Conservation (phyloP, 2,797 vertebrate genomes). For the Pteropus rufus region DNA sequence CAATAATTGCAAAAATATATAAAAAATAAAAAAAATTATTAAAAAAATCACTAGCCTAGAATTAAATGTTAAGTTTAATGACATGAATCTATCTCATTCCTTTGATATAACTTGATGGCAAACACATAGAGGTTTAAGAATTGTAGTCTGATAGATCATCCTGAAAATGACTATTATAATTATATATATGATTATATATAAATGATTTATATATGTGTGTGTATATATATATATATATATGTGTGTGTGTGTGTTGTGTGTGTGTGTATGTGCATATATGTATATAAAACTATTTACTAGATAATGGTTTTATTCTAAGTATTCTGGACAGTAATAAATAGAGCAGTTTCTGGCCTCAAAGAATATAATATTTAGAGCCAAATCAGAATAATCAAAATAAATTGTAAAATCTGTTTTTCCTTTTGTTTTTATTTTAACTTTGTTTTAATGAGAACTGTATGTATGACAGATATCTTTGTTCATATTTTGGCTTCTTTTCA, state of each 20-base stretch:
- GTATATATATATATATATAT: neutral
- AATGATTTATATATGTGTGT: neutral
- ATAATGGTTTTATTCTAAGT: neutral
- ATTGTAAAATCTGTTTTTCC: neutral
- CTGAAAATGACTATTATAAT: neutral
- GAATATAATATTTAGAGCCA: neutral
- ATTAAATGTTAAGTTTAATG: neutral
- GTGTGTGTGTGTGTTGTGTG: too few species aligned
- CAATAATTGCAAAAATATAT: too few species aligned
- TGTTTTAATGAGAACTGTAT: neutral
- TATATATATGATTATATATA: neutral
- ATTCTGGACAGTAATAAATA: neutral
- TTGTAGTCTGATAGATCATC: neutral
- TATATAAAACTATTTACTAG: neutral
- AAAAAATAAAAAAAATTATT: too few species aligned
- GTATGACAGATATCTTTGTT: neutral
- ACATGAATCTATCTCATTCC: neutral
- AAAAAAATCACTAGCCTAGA: neutral
- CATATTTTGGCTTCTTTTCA: neutral
- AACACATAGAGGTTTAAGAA: neutral
- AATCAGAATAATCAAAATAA: neutral
- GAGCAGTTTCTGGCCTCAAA: neutral
- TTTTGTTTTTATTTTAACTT: conserved; percentile 6
- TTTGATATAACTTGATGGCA: neutral
- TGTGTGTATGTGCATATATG: too few species aligned